phyloP scores from a whole-genome alignment of 2,888 invertebrate genomes.

The Lasioglossum morio region DNA sequence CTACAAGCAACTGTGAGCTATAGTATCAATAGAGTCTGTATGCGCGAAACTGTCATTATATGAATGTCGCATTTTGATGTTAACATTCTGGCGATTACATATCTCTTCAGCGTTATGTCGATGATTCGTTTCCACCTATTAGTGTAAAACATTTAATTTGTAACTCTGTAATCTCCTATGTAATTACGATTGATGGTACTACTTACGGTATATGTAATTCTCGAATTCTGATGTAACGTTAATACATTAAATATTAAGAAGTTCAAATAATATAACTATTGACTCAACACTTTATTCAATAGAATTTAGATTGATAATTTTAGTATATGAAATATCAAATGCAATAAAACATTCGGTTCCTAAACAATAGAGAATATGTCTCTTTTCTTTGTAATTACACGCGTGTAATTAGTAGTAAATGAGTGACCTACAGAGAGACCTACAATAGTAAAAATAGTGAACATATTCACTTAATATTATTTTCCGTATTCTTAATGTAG shows the following conservation, averaged over 20 bases:
- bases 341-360: not conserved
- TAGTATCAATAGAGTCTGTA: conserved; percentile 17
- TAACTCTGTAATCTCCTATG: conserved; percentile 16
- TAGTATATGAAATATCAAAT: not conserved
- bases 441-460: not conserved
- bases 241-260: conserved; percentile 32
- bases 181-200: conserved; percentile 22
- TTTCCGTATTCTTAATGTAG: not conserved
- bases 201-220: conserved; percentile 35
- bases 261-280: conserved; percentile 6
- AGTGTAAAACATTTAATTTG: conserved; percentile 20
- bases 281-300: conserved; percentile 4
- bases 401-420: conserved; percentile 1
- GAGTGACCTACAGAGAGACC: not conserved
- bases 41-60: conserved; percentile 17
- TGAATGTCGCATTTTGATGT: conserved; percentile 32
- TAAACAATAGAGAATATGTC: not conserved
- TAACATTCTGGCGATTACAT: conserved; percentile 6
- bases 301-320: conserved; percentile 2
- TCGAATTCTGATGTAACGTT: conserved; percentile 30
- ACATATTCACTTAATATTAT: not conserved
- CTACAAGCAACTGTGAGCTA: conserved; percentile 9
- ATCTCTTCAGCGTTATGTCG: conserved; percentile 10
- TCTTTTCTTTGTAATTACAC: not conserved
- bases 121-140: conserved; percentile 21